phyloP scores from a whole-genome alignment of 2,797 vertebrate species.

The Nyctibius grandis region DNA sequence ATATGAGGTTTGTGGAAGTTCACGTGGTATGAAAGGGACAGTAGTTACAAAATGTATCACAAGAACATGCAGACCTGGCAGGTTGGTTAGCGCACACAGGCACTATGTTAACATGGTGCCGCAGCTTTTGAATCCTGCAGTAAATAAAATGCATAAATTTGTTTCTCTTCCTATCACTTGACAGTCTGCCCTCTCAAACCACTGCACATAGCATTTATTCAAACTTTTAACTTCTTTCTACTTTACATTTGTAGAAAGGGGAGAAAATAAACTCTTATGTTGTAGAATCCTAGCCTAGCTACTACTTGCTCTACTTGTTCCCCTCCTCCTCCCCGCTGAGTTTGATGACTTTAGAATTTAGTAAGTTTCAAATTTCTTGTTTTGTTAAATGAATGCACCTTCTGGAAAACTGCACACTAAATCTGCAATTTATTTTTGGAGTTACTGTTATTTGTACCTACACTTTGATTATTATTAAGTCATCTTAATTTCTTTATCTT shows the following conservation, averaged over 20 bases:
- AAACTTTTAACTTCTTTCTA: background rate
- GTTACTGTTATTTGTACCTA: background rate
- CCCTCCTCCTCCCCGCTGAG: fast-evolving
- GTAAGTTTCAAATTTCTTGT: background rate
- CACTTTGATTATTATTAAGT: background rate
- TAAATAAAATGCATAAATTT: background rate
- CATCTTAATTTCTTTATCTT: background rate
- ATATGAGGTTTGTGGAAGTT: background rate
- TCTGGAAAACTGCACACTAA: background rate
- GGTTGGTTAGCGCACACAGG: background rate
- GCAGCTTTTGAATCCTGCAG: background rate
- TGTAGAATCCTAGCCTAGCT: background rate
- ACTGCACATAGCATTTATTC: background rate
- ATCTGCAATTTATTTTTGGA: background rate
- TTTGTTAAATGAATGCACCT: background rate
- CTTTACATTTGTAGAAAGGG: background rate
- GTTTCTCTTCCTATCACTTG: background rate
- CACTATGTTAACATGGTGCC: background rate
- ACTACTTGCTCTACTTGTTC: background rate
- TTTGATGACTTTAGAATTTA: background rate
- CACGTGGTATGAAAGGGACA: background rate
- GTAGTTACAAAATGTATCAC: background rate
- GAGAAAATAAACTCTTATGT: background rate
- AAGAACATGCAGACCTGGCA: background rate
- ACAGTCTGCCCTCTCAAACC: background rate